Percentiles rank a stretch among this genome's conserved stretches.
Evolutionary conservation across 2,113 vertebrate species (phyloP).

Genomic region (Protomyctophum bolini): DNA sequence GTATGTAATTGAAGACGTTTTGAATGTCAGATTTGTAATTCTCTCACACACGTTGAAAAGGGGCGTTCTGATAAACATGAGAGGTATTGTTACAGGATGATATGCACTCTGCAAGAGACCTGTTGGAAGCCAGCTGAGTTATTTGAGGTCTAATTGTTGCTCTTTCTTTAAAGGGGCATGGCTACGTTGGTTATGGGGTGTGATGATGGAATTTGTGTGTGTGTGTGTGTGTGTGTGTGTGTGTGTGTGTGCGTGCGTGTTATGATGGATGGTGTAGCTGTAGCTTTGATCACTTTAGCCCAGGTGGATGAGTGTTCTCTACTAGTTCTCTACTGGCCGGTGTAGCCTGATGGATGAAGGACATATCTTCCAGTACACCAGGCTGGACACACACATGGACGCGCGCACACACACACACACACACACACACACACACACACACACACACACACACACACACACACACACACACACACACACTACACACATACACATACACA

Average conservation of each 20-base stretch:
- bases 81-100: conserved; percentile 39
- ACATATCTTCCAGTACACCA: conserved; percentile 75
- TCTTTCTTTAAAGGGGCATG: conserved; percentile 26
- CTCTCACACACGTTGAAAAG: conserved; percentile 36
- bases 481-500: too few relatives aligned
- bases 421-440: conserved; percentile 17
- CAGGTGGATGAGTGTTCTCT: conserved; percentile 71
- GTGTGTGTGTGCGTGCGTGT: conserved; percentile 14
- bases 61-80: conserved; percentile 41
- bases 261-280: conserved; percentile 58
- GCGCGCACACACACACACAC: conserved; percentile 3
- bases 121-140: conserved; percentile 43
- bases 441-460: conserved; percentile 10
- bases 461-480: conserved; percentile 38
- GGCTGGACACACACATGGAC: conserved; percentile 50
- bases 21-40: conserved; percentile 60
- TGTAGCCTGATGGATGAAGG: conserved; percentile 75
- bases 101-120: conserved; percentile 16
- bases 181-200: conserved; percentile 34
- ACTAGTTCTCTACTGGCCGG: conserved; percentile 59
- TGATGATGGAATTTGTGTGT: conserved; percentile 43
- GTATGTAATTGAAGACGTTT: conserved; percentile 57
- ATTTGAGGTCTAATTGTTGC: conserved; percentile 56
- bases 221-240: conserved; percentile 4
- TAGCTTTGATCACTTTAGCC: conserved; percentile 67